Evolutionary conservation across 2,888 invertebrate genomes (phyloP), one percentile per base, ranked within the genome.

Genomic region (Pristionchus arcanus): DNA sequence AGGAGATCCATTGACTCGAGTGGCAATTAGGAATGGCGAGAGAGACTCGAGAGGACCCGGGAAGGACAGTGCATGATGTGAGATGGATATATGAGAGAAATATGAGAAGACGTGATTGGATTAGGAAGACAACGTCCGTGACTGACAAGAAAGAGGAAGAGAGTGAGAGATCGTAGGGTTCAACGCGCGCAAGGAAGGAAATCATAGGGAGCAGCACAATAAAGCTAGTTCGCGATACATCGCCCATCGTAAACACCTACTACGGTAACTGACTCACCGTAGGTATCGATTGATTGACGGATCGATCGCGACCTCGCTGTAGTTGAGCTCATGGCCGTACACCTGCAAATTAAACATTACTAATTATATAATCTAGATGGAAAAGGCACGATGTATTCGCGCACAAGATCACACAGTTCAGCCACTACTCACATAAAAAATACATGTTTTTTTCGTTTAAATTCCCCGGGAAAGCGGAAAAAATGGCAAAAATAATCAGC

Each of bases 301-400:
- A 53, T 87, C 87, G 71, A 94, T 91, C 13, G 91, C 93, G 85
- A 98, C 98, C 95, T 97, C 97, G 95, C 98, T 97, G 95, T 98
- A 99, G 93, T 96, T 96, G 96, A 99, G 99, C 96, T 98, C 97
- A 92, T 97, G 96, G 31, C 99, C 99, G 95, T 98, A 99, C 89
- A 99, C 96, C 96, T 90, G 68, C 1, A 90, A 68, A 49, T 15
- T 3, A 25, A 68, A 31, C n/a, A n/a, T 68, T 68, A 42, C 42
- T 5, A 42, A 49, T 71, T 71, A 28, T 25, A n/a, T 71, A 4
- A 71, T 71, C 31, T 4, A 9, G 16, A 71, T 25, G 11, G 7
- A 31, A 68, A 25, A n/a, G 3, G 25, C 13, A 42, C 3, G 5
- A 42, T 5, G 9, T 5, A 42, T 5, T 9, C 3, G 42, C 42